Evolutionary conservation across 2,797 vertebrate genomes (phyloP).

Genomic region (Clarias laeviceps): DNA sequence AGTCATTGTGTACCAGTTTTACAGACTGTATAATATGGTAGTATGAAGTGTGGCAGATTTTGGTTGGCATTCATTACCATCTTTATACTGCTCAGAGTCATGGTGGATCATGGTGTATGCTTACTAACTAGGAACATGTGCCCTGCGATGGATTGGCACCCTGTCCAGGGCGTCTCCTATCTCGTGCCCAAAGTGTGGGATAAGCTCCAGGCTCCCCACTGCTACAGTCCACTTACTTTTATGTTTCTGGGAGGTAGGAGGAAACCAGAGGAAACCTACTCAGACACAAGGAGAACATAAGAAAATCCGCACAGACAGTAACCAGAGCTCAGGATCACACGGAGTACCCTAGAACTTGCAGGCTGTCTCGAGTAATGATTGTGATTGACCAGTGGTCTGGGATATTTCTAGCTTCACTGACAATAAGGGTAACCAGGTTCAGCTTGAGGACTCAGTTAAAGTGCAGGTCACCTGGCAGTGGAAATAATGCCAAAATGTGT

Average conservation of each 20-base stretch:
- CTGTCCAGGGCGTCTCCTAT: too few relatives aligned
- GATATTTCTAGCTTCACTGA: background rate
- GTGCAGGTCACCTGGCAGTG: background rate
- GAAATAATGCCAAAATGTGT: constrained; percentile 2
- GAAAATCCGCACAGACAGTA: background rate
- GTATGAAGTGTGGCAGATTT: background rate
- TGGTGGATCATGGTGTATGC: background rate
- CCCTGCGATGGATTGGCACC: too few relatives aligned
- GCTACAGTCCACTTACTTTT: background rate
- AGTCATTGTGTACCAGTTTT: background rate
- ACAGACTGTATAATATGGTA: background rate
- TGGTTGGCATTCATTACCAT: background rate
- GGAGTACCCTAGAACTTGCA: background rate
- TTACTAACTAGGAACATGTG: too few relatives aligned
- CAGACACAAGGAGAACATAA: background rate
- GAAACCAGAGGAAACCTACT: background rate
- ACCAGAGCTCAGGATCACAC: background rate
- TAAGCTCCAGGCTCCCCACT: too few relatives aligned
- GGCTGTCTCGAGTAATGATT: background rate
- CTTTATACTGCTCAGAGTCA: background rate
- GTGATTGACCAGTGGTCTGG: constrained; percentile 2
- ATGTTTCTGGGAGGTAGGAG: background rate
- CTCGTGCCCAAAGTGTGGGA: too few relatives aligned
- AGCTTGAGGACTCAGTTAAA: background rate
- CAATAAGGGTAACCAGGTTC: background rate